These are phyloP conservation scores for Melanotus villosus DNA, from an alignment of 2,888 invertebrate genomes.

Conservation along the genomic window DNA sequence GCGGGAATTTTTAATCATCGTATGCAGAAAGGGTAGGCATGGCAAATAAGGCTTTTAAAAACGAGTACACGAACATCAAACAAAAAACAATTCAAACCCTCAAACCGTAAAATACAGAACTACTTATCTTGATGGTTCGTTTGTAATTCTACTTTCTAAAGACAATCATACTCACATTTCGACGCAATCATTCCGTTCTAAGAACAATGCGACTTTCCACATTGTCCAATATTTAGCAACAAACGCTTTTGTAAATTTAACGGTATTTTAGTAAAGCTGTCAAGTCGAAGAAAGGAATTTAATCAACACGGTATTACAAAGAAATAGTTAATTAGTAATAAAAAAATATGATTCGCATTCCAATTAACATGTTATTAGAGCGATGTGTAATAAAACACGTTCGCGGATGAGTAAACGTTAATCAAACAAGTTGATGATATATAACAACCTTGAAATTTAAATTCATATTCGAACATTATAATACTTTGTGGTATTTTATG, in stretches of 20 bases:
- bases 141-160: slow-evolving; percentile 31
- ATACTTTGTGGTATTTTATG: no score
- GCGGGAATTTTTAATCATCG: no score
- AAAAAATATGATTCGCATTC: no score
- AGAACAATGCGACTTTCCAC: slow-evolving; percentile 31
- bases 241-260: slow-evolving; percentile 23
- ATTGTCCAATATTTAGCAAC: slow-evolving; percentile 31
- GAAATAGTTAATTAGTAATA: no score
- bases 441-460: background rate
- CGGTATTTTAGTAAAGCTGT: slow-evolving; percentile 17
- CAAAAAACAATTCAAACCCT: slow-evolving; percentile 28
- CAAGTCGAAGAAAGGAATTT: background rate
- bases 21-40: no score
- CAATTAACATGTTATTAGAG: no score
- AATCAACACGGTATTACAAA: background rate
- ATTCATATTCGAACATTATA: background rate
- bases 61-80: slow-evolving; percentile 17
- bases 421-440: background rate
- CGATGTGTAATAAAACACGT: no score
- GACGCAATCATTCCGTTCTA: slow-evolving; percentile 21
- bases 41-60: slow-evolving; percentile 1
- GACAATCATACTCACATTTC: slow-evolving; percentile 21
- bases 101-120: slow-evolving; percentile 21
- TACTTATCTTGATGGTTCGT: slow-evolving; percentile 28
- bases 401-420: background rate